Conservation (phyloP, 2,888 invertebrate species). For the Chalcosyrphus nemorum region DNA sequence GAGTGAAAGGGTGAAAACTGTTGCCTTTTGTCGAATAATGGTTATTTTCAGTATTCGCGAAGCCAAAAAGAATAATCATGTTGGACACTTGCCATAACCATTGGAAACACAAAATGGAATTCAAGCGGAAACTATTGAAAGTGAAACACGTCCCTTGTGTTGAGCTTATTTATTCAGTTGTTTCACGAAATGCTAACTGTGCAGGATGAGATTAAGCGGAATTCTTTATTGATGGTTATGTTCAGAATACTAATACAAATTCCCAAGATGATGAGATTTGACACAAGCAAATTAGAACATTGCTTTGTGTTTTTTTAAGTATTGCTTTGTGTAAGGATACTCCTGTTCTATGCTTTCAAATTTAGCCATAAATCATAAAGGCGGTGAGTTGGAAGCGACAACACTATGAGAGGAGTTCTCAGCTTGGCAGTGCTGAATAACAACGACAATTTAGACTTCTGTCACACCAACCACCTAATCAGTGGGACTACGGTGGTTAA, state of each 20-base stretch:
- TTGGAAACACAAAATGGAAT: not conserved
- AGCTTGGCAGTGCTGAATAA: too few relatives aligned
- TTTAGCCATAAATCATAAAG: too few relatives aligned
- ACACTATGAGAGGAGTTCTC: too few relatives aligned
- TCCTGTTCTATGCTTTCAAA: too few relatives aligned
- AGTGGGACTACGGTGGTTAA: too few relatives aligned
- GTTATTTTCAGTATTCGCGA: not conserved
- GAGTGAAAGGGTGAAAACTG: not conserved
- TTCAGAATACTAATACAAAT: not conserved
- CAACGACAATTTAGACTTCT: too few relatives aligned
- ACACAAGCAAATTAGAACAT: not conserved
- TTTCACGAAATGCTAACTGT: not conserved
- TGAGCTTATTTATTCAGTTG: constrained; percentile 4
- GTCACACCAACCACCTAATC: too few relatives aligned
- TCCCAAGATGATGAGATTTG: not conserved
- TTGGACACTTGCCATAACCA: constrained; percentile 22
- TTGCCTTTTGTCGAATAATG: not conserved
- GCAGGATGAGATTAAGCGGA: not conserved
- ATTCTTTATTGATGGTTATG: not conserved
- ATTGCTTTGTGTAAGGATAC: too few relatives aligned
- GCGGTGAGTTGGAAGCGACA: too few relatives aligned
- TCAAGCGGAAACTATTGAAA: constrained; percentile 3
- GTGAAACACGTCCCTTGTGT: not conserved
- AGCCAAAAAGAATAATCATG: not conserved
- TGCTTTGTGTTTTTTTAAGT: too few relatives aligned